Percentiles rank a stretch among this genome's conserved stretches.
These are phyloP conservation scores for Anastrepha ludens DNA, from an alignment of 1,140 invertebrate species.

Conservation along the genomic window DNA sequence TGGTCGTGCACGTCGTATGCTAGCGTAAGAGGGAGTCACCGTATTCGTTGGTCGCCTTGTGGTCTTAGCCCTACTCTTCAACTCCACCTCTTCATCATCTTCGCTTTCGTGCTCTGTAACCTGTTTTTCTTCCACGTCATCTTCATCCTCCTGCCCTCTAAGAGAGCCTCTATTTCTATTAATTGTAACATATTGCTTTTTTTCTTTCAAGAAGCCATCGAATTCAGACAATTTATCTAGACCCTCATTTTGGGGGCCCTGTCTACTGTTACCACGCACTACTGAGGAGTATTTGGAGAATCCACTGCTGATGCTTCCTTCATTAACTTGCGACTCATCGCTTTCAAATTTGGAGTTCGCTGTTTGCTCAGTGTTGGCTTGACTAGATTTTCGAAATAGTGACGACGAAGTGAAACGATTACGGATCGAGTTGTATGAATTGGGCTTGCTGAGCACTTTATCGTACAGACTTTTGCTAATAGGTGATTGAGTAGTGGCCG, in stretches of 20 bases:
- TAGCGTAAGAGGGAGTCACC: conserved; percentile 79
- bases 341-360: conserved; percentile 19
- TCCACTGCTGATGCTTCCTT: conserved; percentile 37
- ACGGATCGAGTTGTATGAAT: conserved; percentile 64
- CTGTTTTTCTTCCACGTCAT: conserved; percentile 65
- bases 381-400: conserved; percentile 54
- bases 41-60: conserved; percentile 61
- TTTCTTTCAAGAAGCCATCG: conserved; percentile 74
- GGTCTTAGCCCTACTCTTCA: conserved; percentile 57
- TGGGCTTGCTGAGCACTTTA: conserved; percentile 78
- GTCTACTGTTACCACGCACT: conserved; percentile 77
- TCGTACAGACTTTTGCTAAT: conserved; percentile 84
- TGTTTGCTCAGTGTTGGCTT: conserved; percentile 42
- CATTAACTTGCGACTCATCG: conserved; percentile 3
- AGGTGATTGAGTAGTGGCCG: conserved; percentile 74
- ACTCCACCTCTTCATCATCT: conserved; percentile 62
- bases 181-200: conserved; percentile 76
- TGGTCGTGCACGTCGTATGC: conserved; percentile 79
- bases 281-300: conserved; percentile 72
- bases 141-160: conserved; percentile 69
- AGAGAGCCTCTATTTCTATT: conserved; percentile 73
- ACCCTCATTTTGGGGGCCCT: conserved; percentile 84
- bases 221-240: conserved; percentile 77
- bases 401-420: conserved; percentile 60
- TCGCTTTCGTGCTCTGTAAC: conserved; percentile 65